These are phyloP conservation scores for Chionoecetes opilio DNA, from an alignment of 1,140 invertebrate species.

Conservation along the genomic window DNA sequence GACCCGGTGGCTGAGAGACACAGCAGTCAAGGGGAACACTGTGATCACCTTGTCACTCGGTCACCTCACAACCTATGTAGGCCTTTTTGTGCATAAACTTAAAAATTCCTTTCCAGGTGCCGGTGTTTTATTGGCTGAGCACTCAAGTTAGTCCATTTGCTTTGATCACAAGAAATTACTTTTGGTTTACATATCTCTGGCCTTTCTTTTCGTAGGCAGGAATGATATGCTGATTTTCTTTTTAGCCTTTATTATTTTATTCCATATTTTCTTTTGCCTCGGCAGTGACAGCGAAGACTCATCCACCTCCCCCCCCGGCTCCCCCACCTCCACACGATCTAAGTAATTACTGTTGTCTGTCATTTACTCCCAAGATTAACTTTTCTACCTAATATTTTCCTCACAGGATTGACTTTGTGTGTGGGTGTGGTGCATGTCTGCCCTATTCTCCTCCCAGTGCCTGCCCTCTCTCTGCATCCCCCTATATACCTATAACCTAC, in stretches of 20 bases:
- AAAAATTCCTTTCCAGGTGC: background rate
- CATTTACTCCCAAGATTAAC: constrained; percentile 34
- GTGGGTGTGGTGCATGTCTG: background rate
- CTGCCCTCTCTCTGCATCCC: constrained; percentile 2
- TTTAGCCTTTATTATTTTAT: background rate
- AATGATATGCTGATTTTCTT: background rate
- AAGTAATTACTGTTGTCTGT: constrained; percentile 70
- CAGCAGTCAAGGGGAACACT: background rate
- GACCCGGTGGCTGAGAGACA: background rate
- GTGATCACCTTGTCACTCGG: background rate
- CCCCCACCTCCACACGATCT: constrained; percentile 75
- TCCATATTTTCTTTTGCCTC: constrained; percentile 68
- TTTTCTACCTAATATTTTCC: background rate
- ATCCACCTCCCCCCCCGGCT: constrained; percentile 71
- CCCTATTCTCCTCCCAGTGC: background rate
- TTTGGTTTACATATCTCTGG: no score
- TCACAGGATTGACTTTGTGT: background rate
- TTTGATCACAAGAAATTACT: no score
- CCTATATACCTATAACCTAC: no score
- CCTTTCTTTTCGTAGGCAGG: background rate
- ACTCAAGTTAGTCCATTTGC: no score
- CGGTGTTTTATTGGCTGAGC: no score
- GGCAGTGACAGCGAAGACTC: constrained; percentile 78
- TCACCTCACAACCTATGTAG: background rate
- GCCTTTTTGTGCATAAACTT: background rate